These are phyloP conservation scores for Drosophila ambigua DNA, from an alignment of 1,140 invertebrate genomes.

Conservation along the genomic window DNA sequence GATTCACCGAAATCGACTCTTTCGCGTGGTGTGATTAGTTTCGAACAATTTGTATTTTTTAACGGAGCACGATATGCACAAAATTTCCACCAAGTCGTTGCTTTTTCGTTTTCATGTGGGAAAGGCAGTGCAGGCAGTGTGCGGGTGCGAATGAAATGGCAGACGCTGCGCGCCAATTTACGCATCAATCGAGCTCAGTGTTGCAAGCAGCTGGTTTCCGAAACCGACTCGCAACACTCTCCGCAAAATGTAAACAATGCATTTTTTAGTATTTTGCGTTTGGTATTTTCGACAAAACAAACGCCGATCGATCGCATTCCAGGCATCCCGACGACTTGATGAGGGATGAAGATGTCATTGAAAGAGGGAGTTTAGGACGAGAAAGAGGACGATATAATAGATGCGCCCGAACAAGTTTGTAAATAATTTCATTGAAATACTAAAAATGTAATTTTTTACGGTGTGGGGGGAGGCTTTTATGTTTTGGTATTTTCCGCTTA, in stretches of 20 bases:
- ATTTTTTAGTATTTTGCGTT: conserved; percentile 6
- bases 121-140: conserved; percentile 55
- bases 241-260: conserved; percentile 57
- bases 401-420: too few species aligned
- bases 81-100: conserved; percentile 75
- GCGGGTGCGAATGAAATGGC: conserved; percentile 70
- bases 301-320: too few species aligned
- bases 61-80: conserved; percentile 61
- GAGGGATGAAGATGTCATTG: too few species aligned
- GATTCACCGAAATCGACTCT: conserved; percentile 58
- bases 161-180: conserved; percentile 78
- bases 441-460: too few species aligned
- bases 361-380: too few species aligned
- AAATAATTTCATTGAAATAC: too few species aligned
- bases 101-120: conserved; percentile 66
- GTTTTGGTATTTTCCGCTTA: conserved; percentile 5
- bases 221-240: conserved; percentile 17
- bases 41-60: conserved; percentile 37
- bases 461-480: too few species aligned
- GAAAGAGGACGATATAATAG: too few species aligned
- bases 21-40: conserved; percentile 41
- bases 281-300: too few species aligned
- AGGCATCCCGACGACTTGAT: too few species aligned
- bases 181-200: conserved; percentile 70
- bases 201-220: conserved; percentile 30